These are phyloP conservation scores for Ictidomys tridecemlineatus DNA, from an alignment of 2,113 vertebrate genomes.

Conservation along the genomic window DNA sequence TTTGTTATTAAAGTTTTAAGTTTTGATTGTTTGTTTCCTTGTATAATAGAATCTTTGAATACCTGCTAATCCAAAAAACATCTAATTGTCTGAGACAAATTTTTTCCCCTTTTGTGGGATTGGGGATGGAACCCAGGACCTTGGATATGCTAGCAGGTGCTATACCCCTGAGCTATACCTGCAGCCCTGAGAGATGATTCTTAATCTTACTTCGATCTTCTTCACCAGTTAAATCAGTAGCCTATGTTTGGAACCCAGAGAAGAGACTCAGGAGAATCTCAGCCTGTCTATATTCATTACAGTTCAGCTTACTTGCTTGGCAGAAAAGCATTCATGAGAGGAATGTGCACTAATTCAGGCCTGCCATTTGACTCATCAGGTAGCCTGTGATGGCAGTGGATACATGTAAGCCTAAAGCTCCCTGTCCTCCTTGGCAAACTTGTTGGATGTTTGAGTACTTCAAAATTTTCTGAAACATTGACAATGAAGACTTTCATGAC, in stretches of 20 bases:
- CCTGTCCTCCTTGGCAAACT: not conserved
- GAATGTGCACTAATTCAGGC: not conserved
- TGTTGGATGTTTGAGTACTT: not conserved
- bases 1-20: not conserved
- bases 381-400: not conserved
- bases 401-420: not conserved
- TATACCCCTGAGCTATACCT: not conserved
- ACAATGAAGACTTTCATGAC: not conserved
- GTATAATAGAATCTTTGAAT: not conserved
- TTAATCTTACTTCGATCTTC: not conserved
- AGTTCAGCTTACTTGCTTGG: not conserved
- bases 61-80: conserved; percentile 22
- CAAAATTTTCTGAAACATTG: not conserved
- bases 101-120: not conserved
- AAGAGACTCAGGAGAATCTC: not conserved
- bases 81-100: not conserved
- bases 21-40: not conserved
- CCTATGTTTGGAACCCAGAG: not conserved
- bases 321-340: not conserved
- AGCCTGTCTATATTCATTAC: not conserved
- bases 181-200: not conserved
- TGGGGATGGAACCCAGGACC: not conserved
- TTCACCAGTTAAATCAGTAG: not conserved
- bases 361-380: not conserved
- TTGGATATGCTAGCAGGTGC: not conserved